These are phyloP conservation scores for Melanotaenia duboulayi DNA, from an alignment of 2,113 vertebrate genomes.

Conservation along the genomic window DNA sequence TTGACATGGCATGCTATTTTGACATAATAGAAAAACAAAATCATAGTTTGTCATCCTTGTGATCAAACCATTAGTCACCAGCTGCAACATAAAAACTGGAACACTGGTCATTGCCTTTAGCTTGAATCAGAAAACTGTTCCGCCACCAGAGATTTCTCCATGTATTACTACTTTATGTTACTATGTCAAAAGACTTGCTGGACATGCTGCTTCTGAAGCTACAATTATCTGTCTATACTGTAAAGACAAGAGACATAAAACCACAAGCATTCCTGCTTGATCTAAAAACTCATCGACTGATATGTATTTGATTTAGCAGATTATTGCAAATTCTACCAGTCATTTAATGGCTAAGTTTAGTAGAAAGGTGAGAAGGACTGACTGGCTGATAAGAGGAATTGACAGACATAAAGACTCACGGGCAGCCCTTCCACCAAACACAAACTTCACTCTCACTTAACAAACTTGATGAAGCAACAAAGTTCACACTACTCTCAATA, in stretches of 20 bases:
- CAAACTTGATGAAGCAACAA: too few species aligned
- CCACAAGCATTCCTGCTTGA: neutral
- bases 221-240: neutral
- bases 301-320: neutral
- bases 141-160: neutral
- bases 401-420: too few species aligned
- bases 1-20: too few species aligned
- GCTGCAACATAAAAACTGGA: neutral
- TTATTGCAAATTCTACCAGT: neutral
- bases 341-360: neutral
- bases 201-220: neutral
- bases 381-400: too few species aligned
- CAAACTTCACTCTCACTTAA: too few species aligned
- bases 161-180: constrained; percentile 5
- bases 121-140: too few species aligned
- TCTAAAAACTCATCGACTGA: neutral
- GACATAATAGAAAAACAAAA: too few species aligned
- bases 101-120: too few species aligned
- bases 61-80: neutral
- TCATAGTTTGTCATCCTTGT: too few species aligned
- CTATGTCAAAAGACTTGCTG: neutral
- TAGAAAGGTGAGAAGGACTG: too few species aligned
- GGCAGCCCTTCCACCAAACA: too few species aligned
- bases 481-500: too few species aligned
- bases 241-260: neutral